Percentiles rank a stretch among this genome's conserved stretches.
Evolutionary conservation across 2,113 vertebrate species (phyloP).

Genomic region (Tauraco erythrolophus): DNA sequence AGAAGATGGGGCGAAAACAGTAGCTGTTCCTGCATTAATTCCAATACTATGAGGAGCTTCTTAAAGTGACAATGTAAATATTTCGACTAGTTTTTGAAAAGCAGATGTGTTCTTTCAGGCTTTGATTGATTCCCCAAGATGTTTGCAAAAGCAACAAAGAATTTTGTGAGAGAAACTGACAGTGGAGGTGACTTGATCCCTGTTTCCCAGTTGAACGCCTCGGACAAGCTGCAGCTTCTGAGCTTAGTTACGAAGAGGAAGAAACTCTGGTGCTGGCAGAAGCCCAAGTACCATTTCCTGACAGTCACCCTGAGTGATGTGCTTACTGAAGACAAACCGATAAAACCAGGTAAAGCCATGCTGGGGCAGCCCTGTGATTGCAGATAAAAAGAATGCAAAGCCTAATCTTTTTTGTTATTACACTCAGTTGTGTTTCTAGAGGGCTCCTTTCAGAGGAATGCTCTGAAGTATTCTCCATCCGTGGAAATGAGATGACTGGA

Average conservation of each 20-base stretch:
- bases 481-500: background rate
- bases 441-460: background rate
- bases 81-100: background rate
- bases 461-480: background rate
- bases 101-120: background rate
- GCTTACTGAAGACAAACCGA: conserved; percentile 76
- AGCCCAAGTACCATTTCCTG: conserved; percentile 86
- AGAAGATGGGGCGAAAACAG: background rate
- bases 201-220: conserved; percentile 85
- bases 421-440: background rate
- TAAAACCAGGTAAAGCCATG: conserved; percentile 84
- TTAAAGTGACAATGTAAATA: background rate
- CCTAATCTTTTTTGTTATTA: background rate
- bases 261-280: conserved; percentile 90
- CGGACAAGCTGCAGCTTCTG: conserved; percentile 80
- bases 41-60: background rate
- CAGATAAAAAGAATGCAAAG: background rate
- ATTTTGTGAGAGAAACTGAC: conserved; percentile 89
- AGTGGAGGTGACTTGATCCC: conserved; percentile 84
- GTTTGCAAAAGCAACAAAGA: conserved; percentile 92
- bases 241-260: conserved; percentile 87
- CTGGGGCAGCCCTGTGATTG: background rate
- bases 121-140: conserved; percentile 71
- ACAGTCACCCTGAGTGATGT: conserved; percentile 86
- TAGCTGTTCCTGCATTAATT: background rate